Conservation (phyloP, 2,113 vertebrate species). For the Lethenteron camtschaticum region DNA sequence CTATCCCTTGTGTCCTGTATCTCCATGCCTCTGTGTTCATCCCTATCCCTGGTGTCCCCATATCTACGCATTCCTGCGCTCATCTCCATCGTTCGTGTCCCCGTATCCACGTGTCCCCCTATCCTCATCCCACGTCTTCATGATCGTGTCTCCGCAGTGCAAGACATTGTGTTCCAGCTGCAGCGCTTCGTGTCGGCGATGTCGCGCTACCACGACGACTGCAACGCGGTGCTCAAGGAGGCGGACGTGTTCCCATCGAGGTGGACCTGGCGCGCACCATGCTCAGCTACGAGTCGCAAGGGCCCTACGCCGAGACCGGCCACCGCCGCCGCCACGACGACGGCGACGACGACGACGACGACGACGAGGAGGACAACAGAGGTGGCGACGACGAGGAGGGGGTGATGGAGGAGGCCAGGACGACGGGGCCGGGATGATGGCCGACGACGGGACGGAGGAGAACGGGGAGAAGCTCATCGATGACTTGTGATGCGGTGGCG, state of each 20-base stretch:
- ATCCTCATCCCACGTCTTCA: neutral
- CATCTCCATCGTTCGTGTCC: too few species aligned
- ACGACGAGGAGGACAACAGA: constrained; percentile 7
- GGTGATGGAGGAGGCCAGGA: constrained; percentile 13
- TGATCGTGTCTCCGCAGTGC: constrained; percentile 28
- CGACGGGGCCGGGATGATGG: neutral
- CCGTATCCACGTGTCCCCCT: neutral
- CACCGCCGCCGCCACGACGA: constrained; percentile 23
- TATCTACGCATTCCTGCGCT: too few species aligned
- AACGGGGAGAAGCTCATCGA: constrained; percentile 9
- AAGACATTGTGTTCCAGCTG: constrained; percentile 96
- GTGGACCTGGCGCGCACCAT: constrained; percentile 85
- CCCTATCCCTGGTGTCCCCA: too few species aligned
- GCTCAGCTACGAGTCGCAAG: constrained; percentile 54
- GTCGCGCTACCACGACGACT: constrained; percentile 84
- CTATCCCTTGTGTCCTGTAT: too few species aligned
- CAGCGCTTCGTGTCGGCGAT: constrained; percentile 89
- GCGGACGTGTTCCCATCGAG: constrained; percentile 90
- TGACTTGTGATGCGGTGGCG: constrained; percentile 2
- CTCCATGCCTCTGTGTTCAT: too few species aligned
- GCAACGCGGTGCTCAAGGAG: constrained; percentile 60
- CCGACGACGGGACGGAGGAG: constrained; percentile 6
- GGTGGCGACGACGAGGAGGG: constrained; percentile 34
- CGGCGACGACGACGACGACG: neutral
- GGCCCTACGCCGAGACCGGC: constrained; percentile 33